Conservation (phyloP, 2,797 vertebrate species). For the Meriones psammophilus region DNA sequence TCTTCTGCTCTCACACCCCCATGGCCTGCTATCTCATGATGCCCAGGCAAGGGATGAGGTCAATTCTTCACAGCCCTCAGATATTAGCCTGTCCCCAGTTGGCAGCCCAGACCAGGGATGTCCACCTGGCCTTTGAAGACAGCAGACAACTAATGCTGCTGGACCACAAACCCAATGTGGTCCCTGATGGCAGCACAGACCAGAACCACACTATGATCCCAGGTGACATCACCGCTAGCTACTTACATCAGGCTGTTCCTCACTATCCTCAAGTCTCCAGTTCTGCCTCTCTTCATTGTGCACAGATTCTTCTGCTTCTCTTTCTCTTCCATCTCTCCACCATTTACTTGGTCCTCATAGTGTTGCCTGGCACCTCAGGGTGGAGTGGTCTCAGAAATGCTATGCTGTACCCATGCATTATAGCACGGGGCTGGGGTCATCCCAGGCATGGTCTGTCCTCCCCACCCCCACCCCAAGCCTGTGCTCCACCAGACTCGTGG, state of each 20-base stretch:
- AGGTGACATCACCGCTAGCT: neutral
- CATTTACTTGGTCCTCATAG: neutral
- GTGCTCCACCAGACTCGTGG: too few relatives aligned
- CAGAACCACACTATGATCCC: neutral
- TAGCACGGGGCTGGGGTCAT: too few relatives aligned
- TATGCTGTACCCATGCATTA: too few relatives aligned
- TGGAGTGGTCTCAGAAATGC: too few relatives aligned
- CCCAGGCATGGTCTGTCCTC: too few relatives aligned
- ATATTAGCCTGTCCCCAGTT: neutral
- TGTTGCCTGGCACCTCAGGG: too few relatives aligned
- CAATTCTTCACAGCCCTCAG: neutral
- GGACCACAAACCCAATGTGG: neutral
- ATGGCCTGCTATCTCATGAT: neutral
- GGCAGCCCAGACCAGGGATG: neutral
- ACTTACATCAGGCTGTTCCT: neutral
- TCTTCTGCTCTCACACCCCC: neutral
- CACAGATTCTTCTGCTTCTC: neutral
- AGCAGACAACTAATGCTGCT: neutral
- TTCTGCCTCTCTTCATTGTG: neutral
- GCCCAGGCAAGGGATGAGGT: neutral
- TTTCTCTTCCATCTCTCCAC: neutral
- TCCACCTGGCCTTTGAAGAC: neutral
- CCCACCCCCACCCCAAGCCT: too few relatives aligned
- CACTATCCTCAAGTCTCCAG: neutral
- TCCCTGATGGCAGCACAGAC: neutral